A percentile compares a stretch with the other conserved stretches of the same genome.
phyloP scores from a whole-genome alignment of 1,140 invertebrate species.

The Drosophila rufa region DNA sequence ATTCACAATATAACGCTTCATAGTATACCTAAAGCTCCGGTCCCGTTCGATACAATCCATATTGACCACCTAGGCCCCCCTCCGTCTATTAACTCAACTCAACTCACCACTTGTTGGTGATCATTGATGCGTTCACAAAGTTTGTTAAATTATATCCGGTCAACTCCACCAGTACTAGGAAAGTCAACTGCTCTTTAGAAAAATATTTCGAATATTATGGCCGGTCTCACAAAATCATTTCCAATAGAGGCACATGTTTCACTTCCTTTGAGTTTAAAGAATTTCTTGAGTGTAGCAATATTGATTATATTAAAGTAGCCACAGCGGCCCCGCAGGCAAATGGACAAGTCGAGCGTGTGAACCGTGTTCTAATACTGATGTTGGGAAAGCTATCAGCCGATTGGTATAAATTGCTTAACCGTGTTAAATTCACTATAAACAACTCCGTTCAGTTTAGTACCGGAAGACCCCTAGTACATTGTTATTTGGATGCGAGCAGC shows the following conservation, averaged over 20 bases:
- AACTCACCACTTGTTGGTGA: neutral
- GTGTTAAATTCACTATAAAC: too few species aligned
- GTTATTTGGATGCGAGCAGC: neutral
- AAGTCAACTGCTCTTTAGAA: too few species aligned
- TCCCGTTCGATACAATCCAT: neutral
- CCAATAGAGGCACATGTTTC: too few species aligned
- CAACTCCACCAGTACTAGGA: neutral
- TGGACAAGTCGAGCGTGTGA: constrained; percentile 8
- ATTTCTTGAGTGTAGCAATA: too few species aligned
- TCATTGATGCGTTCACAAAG: neutral
- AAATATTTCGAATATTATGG: too few species aligned
- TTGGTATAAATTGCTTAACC: too few species aligned
- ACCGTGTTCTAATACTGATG: neutral
- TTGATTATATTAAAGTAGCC: too few species aligned
- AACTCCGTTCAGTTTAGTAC: neutral
- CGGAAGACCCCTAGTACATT: neutral
- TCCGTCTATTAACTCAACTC: neutral
- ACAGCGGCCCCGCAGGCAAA: neutral
- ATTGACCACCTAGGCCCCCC: neutral
- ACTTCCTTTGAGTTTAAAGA: neutral
- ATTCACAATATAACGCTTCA: neutral
- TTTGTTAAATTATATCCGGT: neutral
- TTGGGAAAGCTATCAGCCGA: too few species aligned
- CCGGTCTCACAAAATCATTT: neutral
- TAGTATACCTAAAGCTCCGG: neutral